Conservation (phyloP, 1,140 invertebrate genomes). For the Bacillus rossius region DNA sequence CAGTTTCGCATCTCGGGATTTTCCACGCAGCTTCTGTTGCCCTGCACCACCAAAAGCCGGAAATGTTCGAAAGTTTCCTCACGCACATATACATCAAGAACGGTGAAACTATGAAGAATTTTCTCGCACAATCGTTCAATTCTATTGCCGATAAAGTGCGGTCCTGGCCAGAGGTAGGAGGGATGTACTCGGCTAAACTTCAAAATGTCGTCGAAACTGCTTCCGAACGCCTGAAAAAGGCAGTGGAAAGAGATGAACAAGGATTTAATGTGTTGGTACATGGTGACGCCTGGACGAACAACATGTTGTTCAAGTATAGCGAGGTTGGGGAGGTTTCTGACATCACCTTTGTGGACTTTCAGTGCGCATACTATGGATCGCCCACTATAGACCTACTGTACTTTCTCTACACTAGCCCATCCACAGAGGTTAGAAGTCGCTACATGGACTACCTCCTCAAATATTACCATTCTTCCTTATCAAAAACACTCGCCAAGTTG, state of each 20-base stretch:
- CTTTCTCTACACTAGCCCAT: constrained; percentile 41
- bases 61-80: not conserved
- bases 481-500: no score
- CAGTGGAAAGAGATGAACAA: not conserved
- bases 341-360: constrained; percentile 44
- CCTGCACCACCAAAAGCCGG: not conserved
- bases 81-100: not conserved
- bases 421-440: not conserved
- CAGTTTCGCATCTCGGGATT: not conserved
- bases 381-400: constrained; percentile 47
- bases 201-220: not conserved
- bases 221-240: not conserved
- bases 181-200: not conserved
- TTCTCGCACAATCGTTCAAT: not conserved
- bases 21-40: not conserved
- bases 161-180: not conserved
- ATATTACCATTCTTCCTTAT: no score
- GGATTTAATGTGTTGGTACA: constrained; percentile 10
- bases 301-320: constrained; percentile 21
- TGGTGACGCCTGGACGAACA: constrained; percentile 25
- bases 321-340: constrained; percentile 1
- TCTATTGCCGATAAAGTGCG: not conserved
- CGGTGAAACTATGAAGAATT: not conserved
- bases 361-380: constrained; percentile 44
- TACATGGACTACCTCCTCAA: no score